Evolutionary conservation across 1,140 invertebrate species (phyloP), one percentile per base, ranked within the genome.

Genomic region (Lordiphosa clarofinis): DNA sequence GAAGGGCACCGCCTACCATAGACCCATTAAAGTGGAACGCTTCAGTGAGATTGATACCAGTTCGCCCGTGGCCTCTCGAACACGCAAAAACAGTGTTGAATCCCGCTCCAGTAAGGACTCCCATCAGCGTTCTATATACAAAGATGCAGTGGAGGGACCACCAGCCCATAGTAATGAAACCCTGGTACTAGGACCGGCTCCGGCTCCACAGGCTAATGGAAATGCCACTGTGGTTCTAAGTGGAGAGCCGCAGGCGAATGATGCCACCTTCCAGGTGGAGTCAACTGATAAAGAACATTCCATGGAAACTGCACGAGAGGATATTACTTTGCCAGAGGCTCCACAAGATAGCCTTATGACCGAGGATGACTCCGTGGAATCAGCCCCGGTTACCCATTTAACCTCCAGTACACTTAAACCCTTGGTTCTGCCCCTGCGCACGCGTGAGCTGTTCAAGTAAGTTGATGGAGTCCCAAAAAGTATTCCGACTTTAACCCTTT

Each of bases 371-470:
- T 88, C 84, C 4, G n/a, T 73, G 13, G 63, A 76, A 28, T n/a
- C 63, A 4, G n/a, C 49, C 35, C 35, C 43, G 7, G 35, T 38
- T 40, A n/a, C 5, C 0, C 71, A 79, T 28, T 11, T 56, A 1
- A 67, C 19, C 19, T 19, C 64, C 1, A 36, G 60, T 9, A 43
- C 37, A n/a, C 15, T 68, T 0, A 86, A 87, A 59, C 40, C 60
- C 4, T 56, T 69, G 4, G 88, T 88, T 50, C 58, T 88, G 49
- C 86, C 82, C 6, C 56, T 68, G 6, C 87, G 76, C 28, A 62
- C 73, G 1, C 84, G 87, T 19, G 87, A 89, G 44, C 46, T 89
- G 1, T 89, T 89, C 44, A 89, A 89, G 87, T 89, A 46, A 87
- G 72, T 19, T 3, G 2, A 15, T 68, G 31, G 12, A 37, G 4